Conservation (phyloP, 2,797 vertebrate genomes). For the Coranthus polyacanthus region DNA sequence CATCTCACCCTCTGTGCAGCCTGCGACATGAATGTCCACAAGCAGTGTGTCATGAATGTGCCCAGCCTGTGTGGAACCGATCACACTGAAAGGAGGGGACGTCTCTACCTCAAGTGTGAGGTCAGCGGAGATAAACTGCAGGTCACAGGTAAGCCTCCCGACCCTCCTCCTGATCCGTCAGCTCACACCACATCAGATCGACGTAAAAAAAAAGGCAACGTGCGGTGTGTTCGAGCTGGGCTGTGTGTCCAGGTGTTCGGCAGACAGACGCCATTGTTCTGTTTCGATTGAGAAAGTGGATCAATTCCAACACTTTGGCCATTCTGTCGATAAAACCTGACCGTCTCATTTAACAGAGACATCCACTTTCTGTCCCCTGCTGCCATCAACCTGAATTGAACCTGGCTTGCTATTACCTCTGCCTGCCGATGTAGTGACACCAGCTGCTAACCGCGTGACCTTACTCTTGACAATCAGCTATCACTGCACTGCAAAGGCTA, state of each 20-base stretch:
- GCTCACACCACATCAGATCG: not conserved
- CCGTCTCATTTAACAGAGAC: constrained; percentile 21
- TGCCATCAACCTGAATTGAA: constrained; percentile 28
- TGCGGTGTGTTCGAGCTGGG: not conserved
- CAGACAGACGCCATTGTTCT: not conserved
- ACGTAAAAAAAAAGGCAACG: too few relatives aligned
- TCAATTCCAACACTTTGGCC: constrained; percentile 27
- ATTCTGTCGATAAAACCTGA: constrained; percentile 17
- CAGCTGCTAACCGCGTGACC: constrained; percentile 3
- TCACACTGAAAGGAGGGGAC: constrained; percentile 93
- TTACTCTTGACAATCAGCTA: not conserved
- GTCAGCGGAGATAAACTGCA: constrained; percentile 90
- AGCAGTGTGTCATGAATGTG: constrained; percentile 95
- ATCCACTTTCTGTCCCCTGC: constrained; percentile 3
- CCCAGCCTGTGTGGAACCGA: constrained; percentile 98
- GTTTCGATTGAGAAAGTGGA: constrained; percentile 1
- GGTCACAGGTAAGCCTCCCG: constrained; percentile 87
- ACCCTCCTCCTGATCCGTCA: not conserved
- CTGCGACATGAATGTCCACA: constrained; percentile 98
- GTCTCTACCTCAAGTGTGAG: constrained; percentile 93
- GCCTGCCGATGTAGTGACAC: constrained; percentile 13
- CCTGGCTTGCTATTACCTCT: constrained; percentile 4
- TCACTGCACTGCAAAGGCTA: constrained; percentile 18
- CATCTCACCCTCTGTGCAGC: constrained; percentile 81
- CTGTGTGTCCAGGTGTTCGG: not conserved